Evolutionary conservation across 2,888 invertebrate genomes (phyloP), one percentile per base, ranked within the genome.

Genomic region (Parnassius glacialis): DNA sequence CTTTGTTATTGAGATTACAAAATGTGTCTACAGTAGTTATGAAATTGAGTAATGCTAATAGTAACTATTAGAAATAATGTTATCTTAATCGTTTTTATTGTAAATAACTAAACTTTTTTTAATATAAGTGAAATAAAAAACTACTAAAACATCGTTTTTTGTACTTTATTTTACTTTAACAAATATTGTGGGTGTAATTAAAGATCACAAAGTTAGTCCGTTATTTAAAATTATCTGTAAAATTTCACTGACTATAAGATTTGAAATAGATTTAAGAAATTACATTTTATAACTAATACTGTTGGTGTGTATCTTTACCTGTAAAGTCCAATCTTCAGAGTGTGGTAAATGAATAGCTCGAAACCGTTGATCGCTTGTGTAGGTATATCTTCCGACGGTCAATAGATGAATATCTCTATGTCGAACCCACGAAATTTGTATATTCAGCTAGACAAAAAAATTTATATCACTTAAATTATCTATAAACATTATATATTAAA

Each of bases 341-440:
- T 96, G 95, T 51, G 95, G 95, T 71, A 95, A 94, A 84, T 97
- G 97, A 74, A 97, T 95, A 58, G 97, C 96, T 65, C 96, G 93
- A 92, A 97, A 97, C 74, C 97, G 93, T 85, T 97, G 97, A 87
- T 97, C 97, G 71, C 96, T 96, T 50, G 97, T 97, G 90, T 97
- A 97, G 12, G 97, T 97, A 84, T 97, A 97, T 56, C 95, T 93
- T 43, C 97, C 97, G 61, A 97, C 96, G 0, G 97, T 97, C 71
- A 97, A 93, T 76, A 97, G 91, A 83, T 97, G 97, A 66, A 97
- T 96, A 86, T 97, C 97, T 73, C 97, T 93, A 85, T 97, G 97
- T 66, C 97, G 93, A 67, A 97, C 96, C 97, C 97, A 97, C 47
- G 97, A 97, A 73, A 97, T 97, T 94, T 97, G 95, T 84, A 95